Conservation (phyloP, 2,113 vertebrate genomes). For the Atractosteus spatula region DNA sequence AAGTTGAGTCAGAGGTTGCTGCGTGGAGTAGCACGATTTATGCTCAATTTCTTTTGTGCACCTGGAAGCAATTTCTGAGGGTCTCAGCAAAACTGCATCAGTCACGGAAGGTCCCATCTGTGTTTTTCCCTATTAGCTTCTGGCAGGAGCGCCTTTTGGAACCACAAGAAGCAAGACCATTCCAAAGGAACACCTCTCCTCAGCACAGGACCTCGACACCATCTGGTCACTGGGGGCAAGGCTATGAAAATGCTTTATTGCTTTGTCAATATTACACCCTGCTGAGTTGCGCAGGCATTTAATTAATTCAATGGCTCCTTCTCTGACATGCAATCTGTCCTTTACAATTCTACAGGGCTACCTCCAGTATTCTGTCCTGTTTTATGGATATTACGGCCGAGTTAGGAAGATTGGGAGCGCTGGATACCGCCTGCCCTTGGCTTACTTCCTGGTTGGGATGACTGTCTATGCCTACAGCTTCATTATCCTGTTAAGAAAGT, state of each 20-base stretch:
- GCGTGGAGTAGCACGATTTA: conserved; percentile 43
- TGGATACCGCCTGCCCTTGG: conserved; percentile 87
- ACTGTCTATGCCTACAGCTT: conserved; percentile 97
- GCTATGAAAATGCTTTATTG: conserved; percentile 16
- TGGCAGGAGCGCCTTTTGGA: conserved; percentile 87
- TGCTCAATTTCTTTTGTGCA: conserved; percentile 27
- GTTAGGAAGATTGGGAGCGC: conserved; percentile 86
- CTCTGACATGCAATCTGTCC: conserved; percentile 15
- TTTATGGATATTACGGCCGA: conserved; percentile 93
- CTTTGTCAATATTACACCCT: fast-evolving
- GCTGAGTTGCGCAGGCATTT: neutral
- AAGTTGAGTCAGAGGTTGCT: neutral
- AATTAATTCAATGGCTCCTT: neutral
- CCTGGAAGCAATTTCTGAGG: conserved; percentile 47
- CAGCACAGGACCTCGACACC: conserved; percentile 94
- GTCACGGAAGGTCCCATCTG: conserved; percentile 12
- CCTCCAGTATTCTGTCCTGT: conserved; percentile 93
- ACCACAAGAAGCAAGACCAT: conserved; percentile 89
- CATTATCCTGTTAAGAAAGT: conserved; percentile 95
- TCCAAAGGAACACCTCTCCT: conserved; percentile 72
- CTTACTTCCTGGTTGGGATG: conserved; percentile 97
- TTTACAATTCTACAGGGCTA: conserved; percentile 76
- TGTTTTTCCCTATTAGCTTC: conserved; percentile 64
- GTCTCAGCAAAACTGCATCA: conserved; percentile 28
- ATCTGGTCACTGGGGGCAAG: conserved; percentile 98